Evolutionary conservation across 2,888 invertebrate species (phyloP).

Genomic region (Brenthis ino): DNA sequence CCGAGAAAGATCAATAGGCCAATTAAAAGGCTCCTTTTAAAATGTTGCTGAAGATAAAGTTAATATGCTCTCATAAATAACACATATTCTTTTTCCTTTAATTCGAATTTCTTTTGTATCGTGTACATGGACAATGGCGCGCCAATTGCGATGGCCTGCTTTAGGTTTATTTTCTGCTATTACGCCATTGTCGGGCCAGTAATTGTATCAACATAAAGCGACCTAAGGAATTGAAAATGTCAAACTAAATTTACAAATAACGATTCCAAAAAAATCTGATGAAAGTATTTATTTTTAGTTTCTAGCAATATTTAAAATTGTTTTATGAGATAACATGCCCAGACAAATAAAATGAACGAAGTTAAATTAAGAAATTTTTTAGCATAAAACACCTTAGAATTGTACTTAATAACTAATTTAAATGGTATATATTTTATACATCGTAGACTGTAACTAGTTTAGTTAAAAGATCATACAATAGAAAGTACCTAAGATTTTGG

Average conservation of each 20-base stretch:
- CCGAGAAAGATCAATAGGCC: neutral
- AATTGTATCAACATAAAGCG: constrained; percentile 67
- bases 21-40: constrained; percentile 32
- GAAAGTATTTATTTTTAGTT: neutral
- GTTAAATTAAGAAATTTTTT: no score
- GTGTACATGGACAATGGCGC: constrained; percentile 73
- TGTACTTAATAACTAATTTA: no score
- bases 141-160: constrained; percentile 66
- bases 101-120: constrained; percentile 66
- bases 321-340: neutral
- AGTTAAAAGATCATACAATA: no score
- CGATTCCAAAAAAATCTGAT: constrained; percentile 3
- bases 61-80: constrained; percentile 31
- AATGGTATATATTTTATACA: no score
- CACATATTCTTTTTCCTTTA: constrained; percentile 46
- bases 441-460: no score
- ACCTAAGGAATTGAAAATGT: constrained; percentile 38
- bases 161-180: constrained; percentile 70
- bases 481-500: neutral
- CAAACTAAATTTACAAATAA: constrained; percentile 21
- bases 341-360: no score
- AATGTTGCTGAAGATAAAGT: constrained; percentile 26
- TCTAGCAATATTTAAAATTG: neutral
- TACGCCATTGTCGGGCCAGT: constrained; percentile 64
- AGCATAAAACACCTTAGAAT: no score